A percentile compares a stretch with the other conserved stretches of the same genome.
phyloP scores from a whole-genome alignment of 2,113 vertebrate species.

The Antigone vipio region DNA sequence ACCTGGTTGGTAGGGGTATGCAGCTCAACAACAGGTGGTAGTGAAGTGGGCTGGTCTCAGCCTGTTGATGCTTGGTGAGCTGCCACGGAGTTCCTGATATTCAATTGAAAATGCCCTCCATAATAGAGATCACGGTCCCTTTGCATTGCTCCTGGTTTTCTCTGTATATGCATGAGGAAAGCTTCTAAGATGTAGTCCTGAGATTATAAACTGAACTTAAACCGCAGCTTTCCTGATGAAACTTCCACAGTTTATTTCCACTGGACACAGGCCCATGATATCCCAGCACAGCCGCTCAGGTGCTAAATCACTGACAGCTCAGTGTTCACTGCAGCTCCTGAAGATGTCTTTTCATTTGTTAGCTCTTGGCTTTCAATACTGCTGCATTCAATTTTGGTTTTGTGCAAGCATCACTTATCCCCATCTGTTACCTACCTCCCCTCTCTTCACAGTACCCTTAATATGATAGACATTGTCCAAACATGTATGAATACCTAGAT shows the following conservation, averaged over 20 bases:
- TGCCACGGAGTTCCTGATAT: not conserved
- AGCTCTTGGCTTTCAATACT: not conserved
- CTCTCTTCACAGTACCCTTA: not conserved
- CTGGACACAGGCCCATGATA: not conserved
- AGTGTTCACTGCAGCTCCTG: not conserved
- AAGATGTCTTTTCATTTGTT: not conserved
- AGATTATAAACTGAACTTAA: not conserved
- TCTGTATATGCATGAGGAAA: not conserved
- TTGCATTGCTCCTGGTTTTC: not conserved
- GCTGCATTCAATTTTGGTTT: not conserved
- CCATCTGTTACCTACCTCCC: constrained; percentile 16
- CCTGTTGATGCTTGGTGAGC: not conserved
- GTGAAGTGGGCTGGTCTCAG: not conserved
- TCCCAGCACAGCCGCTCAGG: not conserved
- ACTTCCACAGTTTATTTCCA: not conserved
- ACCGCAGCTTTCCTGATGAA: not conserved
- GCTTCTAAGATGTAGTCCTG: not conserved
- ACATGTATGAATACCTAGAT: not conserved
- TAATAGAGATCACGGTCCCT: not conserved
- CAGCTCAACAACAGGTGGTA: not conserved
- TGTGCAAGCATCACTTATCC: not conserved
- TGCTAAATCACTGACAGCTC: not conserved
- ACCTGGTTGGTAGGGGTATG: not conserved
- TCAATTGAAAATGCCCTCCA: not conserved
- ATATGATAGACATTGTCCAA: not conserved